These are phyloP conservation scores for Alcedo atthis DNA, from an alignment of 2,797 vertebrate species.

Conservation along the genomic window DNA sequence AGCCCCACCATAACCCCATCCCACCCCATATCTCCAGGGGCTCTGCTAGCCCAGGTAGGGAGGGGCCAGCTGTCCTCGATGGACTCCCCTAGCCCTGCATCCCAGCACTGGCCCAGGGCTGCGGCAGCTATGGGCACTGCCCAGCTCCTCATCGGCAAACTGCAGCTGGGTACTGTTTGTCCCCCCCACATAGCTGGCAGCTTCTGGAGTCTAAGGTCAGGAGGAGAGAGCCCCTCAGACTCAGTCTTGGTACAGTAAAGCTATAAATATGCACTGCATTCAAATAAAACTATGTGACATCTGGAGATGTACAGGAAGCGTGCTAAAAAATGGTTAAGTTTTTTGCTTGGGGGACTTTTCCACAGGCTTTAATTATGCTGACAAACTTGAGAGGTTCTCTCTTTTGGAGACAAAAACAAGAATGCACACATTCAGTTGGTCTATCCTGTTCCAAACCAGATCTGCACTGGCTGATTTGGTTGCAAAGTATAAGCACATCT, in stretches of 20 bases:
- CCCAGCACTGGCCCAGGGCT: accelerated
- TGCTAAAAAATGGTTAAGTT: background rate
- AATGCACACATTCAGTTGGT: background rate
- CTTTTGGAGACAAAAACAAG: background rate
- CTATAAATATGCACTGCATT: accelerated
- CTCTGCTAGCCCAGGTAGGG: background rate
- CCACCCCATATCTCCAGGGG: background rate
- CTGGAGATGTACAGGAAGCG: background rate
- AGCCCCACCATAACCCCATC: background rate
- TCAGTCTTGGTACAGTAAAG: background rate
- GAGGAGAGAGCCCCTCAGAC: background rate
- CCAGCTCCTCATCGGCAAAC: accelerated
- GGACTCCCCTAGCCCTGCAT: accelerated
- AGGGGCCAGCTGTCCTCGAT: accelerated
- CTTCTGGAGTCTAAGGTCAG: accelerated
- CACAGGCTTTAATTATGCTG: background rate
- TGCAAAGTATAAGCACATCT: background rate
- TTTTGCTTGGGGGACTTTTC: background rate
- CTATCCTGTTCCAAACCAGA: background rate
- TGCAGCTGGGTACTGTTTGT: background rate
- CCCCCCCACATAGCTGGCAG: background rate
- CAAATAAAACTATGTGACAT: accelerated
- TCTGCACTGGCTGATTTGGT: background rate
- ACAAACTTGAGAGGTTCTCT: background rate
- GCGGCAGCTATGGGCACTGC: accelerated